Percentiles rank a stretch among this genome's conserved stretches.
Evolutionary conservation across 1,140 invertebrate species (phyloP).

Genomic region (Drosophila nasuta): DNA sequence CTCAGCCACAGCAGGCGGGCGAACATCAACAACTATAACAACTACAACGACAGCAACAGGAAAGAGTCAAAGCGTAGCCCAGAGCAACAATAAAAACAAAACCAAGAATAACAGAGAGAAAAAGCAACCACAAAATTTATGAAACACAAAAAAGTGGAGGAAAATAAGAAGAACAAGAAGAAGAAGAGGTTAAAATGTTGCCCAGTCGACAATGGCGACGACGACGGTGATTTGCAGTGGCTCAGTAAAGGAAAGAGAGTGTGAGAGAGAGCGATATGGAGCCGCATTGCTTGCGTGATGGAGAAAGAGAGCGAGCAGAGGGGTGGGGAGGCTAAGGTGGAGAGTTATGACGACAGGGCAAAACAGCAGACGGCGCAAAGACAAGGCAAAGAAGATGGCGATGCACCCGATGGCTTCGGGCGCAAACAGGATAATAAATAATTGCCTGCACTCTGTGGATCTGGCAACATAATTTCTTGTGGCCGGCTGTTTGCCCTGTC

Average conservation of each 20-base stretch:
- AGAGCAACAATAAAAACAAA: slow-evolving; percentile 58
- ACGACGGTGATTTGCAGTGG: slow-evolving; percentile 64
- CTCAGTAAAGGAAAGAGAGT: background rate
- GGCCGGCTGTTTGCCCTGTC: slow-evolving; percentile 53
- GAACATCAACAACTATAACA: slow-evolving; percentile 28
- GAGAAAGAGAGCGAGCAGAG: too few species aligned
- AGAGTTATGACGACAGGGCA: slow-evolving; percentile 38
- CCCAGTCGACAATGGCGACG: slow-evolving; percentile 70
- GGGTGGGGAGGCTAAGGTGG: background rate
- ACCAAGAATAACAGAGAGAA: slow-evolving; percentile 33
- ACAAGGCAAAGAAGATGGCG: slow-evolving; percentile 57
- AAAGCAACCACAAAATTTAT: slow-evolving; percentile 78
- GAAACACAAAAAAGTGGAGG: slow-evolving; percentile 74
- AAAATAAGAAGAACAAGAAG: slow-evolving; percentile 48
- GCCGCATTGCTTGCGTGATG: slow-evolving; percentile 3
- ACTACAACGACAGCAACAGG: slow-evolving; percentile 30
- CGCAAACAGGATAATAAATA: slow-evolving; percentile 79
- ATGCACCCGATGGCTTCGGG: slow-evolving; percentile 56
- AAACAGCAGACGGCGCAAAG: slow-evolving; percentile 59
- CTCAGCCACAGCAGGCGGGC: slow-evolving; percentile 53
- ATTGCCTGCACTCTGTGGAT: slow-evolving; percentile 55
- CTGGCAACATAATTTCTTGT: slow-evolving; percentile 73
- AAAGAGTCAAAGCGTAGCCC: slow-evolving; percentile 60
- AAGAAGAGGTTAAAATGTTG: slow-evolving; percentile 42
- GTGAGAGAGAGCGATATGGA: background rate